Conservation (phyloP, 2,888 invertebrate species). For the Seira musarum region DNA sequence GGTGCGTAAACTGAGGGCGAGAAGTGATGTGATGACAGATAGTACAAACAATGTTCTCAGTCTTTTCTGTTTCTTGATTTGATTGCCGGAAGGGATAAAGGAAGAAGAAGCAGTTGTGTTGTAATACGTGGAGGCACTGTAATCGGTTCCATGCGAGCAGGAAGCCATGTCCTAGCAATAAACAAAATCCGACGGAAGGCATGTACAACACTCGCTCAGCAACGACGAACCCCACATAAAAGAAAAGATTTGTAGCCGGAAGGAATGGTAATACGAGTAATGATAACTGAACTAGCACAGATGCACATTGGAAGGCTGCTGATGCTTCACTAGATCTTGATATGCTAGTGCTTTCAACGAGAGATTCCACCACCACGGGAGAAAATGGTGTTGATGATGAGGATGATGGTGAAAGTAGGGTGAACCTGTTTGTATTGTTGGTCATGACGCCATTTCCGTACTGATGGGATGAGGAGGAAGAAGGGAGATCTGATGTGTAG, state of each 20-base stretch:
- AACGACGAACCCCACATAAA: conserved; percentile 98
- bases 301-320: conserved; percentile 38
- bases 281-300: conserved; percentile 76
- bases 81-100: conserved; percentile 1
- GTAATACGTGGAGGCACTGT: conserved; percentile 71
- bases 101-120: conserved; percentile 24
- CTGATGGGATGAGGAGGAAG: conserved; percentile 14
- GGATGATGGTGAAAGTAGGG: no score
- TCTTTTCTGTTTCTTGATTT: conserved; percentile 33
- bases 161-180: conserved; percentile 85
- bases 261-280: conserved; percentile 93
- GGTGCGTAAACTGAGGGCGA: conserved; percentile 77
- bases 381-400: conserved; percentile 35
- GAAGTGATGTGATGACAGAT: conserved; percentile 75
- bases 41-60: conserved; percentile 75
- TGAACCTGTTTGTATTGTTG: conserved; percentile 27
- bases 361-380: conserved; percentile 27
- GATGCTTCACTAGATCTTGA: conserved; percentile 53
- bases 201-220: conserved; percentile 97
- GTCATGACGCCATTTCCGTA: conserved; percentile 12
- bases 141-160: conserved; percentile 75
- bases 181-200: conserved; percentile 95
- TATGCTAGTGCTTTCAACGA: conserved; percentile 45
- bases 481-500: background rate
- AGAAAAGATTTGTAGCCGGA: conserved; percentile 96